A percentile compares a stretch with the other conserved stretches of the same genome.
These are phyloP conservation scores for Salvelinus sp. DNA, from an alignment of 2,113 vertebrate species.

Conservation along the genomic window DNA sequence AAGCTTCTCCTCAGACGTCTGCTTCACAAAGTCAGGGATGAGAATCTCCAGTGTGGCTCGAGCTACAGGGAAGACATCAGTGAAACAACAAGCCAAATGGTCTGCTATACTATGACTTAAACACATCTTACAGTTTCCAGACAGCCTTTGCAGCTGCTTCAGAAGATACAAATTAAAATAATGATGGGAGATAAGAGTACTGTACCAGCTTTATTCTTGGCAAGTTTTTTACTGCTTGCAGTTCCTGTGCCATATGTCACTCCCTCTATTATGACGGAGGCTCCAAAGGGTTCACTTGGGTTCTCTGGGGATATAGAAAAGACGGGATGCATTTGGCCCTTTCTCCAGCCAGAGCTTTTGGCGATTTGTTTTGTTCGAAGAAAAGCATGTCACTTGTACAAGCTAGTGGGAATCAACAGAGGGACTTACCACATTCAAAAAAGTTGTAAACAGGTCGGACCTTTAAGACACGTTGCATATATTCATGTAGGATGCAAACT, in stretches of 20 bases:
- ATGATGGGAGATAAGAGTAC: too few species aligned
- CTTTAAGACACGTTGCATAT: conserved; percentile 99
- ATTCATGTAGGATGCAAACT: conserved; percentile 98
- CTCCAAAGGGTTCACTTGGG: conserved; percentile 99
- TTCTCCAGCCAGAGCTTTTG: background rate
- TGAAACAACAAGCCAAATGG: background rate
- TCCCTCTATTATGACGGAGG: conserved; percentile 97
- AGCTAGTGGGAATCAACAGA: background rate
- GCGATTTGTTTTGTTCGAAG: background rate
- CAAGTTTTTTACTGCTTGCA: conserved; percentile 99
- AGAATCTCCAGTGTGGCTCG: conserved; percentile 99
- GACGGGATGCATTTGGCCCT: background rate
- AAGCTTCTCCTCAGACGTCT: conserved; percentile 96
- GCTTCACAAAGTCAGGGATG: conserved; percentile 98
- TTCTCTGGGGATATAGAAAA: conserved; percentile 80
- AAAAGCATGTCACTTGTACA: background rate
- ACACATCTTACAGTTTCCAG: background rate
- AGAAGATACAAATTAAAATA: background rate
- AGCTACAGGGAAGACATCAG: conserved; percentile 69
- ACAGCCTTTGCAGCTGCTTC: background rate
- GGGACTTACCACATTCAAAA: conserved; percentile 98
- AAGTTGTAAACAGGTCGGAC: conserved; percentile 99
- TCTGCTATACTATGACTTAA: background rate
- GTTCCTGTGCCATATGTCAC: conserved; percentile 98
- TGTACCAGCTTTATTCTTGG: conserved; percentile 99